phyloP scores from a whole-genome alignment of 2,113 vertebrate species.

The Myrmecophaga tridactyla region DNA sequence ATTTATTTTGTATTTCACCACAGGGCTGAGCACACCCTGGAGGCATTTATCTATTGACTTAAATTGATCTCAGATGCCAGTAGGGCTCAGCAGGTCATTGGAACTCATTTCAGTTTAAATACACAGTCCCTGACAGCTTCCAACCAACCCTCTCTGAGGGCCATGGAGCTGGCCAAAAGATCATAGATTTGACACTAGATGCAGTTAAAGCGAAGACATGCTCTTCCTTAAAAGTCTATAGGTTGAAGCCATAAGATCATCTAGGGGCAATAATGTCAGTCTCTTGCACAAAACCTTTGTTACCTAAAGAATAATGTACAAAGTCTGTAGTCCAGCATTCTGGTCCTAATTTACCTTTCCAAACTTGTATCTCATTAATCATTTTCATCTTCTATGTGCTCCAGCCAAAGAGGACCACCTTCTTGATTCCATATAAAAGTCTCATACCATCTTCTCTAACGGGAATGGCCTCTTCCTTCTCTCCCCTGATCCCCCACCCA shows the following conservation, averaged over 20 bases:
- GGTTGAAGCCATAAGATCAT: slow-evolving; percentile 22
- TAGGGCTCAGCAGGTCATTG: slow-evolving; percentile 20
- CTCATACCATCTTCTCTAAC: neutral
- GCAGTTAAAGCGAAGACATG: slow-evolving; percentile 16
- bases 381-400: neutral
- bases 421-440: neutral
- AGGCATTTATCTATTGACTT: slow-evolving; percentile 66
- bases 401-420: neutral
- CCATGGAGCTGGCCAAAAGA: slow-evolving; percentile 47
- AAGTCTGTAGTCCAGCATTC: neutral
- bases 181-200: slow-evolving; percentile 25
- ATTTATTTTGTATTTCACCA: slow-evolving; percentile 64
- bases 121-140: slow-evolving; percentile 18
- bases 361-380: neutral
- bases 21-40: slow-evolving; percentile 54
- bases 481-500: neutral
- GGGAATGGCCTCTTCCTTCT: neutral
- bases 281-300: neutral
- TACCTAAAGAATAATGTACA: neutral
- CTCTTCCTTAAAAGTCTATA: neutral
- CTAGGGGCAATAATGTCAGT: neutral
- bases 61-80: slow-evolving; percentile 62
- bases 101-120: slow-evolving; percentile 61
- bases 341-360: neutral
- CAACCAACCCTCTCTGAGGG: slow-evolving; percentile 48